Evolutionary conservation across 2,888 invertebrate species (phyloP).

Genomic region (Epinotia brunnichana): DNA sequence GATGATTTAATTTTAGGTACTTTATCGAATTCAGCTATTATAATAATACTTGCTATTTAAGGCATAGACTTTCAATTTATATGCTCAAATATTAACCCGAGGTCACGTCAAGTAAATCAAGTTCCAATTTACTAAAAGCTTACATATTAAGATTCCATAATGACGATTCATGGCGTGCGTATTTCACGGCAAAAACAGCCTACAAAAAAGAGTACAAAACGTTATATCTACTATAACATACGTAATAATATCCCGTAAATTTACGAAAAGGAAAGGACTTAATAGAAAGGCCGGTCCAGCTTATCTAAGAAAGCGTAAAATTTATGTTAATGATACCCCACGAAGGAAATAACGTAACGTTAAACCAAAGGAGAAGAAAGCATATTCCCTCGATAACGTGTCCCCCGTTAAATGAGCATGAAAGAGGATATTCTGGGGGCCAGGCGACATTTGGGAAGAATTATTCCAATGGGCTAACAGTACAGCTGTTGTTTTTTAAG

Average conservation of each 20-base stretch:
- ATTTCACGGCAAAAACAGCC: slow-evolving; percentile 25
- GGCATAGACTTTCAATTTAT: not conserved
- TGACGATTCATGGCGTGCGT: slow-evolving; percentile 13
- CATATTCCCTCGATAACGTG: slow-evolving; percentile 67
- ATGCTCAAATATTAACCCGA: not conserved
- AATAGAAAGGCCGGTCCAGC: slow-evolving; percentile 70
- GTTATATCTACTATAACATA: slow-evolving; percentile 57
- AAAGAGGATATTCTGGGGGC: slow-evolving; percentile 53
- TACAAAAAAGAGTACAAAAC: slow-evolving; percentile 46
- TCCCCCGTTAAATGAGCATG: slow-evolving; percentile 66
- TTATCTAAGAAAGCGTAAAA: slow-evolving; percentile 75
- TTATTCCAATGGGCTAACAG: not conserved
- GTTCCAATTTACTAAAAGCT: slow-evolving; percentile 30
- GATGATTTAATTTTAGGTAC: no score
- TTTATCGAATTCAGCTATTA: no score
- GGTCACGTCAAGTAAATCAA: slow-evolving; percentile 27
- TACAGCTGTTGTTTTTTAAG: no score
- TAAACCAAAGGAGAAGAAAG: slow-evolving; percentile 65
- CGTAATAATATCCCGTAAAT: slow-evolving; percentile 68
- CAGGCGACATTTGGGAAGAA: slow-evolving; percentile 48
- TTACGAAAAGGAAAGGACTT: slow-evolving; percentile 60
- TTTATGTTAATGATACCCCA: slow-evolving; percentile 77
- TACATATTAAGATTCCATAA: slow-evolving; percentile 32
- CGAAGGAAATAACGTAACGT: slow-evolving; percentile 70
- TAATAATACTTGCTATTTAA: no score